Conservation (phyloP, 2,888 invertebrate genomes). For the Tridacna crocea region DNA sequence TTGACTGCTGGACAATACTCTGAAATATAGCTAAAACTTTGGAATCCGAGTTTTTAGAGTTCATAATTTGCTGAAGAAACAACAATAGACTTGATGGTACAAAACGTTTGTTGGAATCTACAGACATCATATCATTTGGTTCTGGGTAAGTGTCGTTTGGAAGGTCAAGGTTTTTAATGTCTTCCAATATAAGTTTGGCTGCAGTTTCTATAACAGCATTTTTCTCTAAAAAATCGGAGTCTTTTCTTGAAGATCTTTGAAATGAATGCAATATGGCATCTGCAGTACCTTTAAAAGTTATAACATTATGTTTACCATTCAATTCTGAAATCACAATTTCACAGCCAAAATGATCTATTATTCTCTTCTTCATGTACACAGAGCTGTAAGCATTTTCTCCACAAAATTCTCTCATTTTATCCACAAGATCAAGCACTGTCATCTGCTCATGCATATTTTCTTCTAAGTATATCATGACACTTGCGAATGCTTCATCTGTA, state of each 20-base stretch:
- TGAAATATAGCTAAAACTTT: constrained; percentile 63
- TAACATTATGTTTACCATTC: constrained; percentile 31
- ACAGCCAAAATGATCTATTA: constrained; percentile 30
- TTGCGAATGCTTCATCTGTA: not conserved
- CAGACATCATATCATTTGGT: constrained; percentile 20
- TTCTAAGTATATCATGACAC: constrained; percentile 18
- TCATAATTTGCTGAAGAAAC: constrained; percentile 12
- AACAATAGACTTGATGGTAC: constrained; percentile 23
- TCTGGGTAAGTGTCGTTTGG: constrained; percentile 15
- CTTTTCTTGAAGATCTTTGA: constrained; percentile 10
- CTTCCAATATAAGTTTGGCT: constrained; percentile 29
- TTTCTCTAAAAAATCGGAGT: constrained; percentile 34
- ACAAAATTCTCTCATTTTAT: constrained; percentile 34
- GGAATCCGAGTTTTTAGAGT: constrained; percentile 4
- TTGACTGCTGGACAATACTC: constrained; percentile 60
- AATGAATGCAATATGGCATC: constrained; percentile 36
- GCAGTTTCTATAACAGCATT: constrained; percentile 30
- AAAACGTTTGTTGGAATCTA: not conserved
- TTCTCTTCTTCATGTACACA: constrained; percentile 35
- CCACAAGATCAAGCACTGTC: constrained; percentile 29
- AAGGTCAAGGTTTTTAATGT: constrained; percentile 2
- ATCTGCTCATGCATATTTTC: constrained; percentile 7
- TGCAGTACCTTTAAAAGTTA: constrained; percentile 39
- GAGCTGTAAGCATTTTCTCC: constrained; percentile 30
- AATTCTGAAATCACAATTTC: constrained; percentile 33